Conservation (phyloP, 23 tunicate genomes). For the Botrylloides violaceus region DNA sequence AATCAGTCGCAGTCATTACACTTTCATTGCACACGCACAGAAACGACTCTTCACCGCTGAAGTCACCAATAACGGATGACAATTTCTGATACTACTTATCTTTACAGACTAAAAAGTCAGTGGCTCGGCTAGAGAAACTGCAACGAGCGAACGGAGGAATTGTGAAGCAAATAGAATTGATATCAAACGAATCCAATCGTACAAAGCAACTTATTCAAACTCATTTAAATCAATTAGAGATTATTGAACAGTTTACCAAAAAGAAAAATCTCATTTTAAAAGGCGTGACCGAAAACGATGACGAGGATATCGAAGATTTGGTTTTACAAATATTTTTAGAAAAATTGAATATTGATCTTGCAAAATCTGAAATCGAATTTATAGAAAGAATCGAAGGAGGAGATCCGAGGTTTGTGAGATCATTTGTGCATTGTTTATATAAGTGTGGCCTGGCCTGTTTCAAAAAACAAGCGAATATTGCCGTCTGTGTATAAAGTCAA, state of each 20-base stretch:
- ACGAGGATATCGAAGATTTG: background rate
- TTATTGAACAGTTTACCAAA: background rate
- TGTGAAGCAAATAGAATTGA: background rate
- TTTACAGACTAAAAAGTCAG: background rate
- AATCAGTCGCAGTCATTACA: too few relatives aligned
- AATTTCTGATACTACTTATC: too few relatives aligned
- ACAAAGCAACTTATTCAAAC: background rate
- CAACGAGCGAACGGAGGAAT: background rate
- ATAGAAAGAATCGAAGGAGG: background rate
- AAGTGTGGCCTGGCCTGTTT: too few relatives aligned
- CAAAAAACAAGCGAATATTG: too few relatives aligned
- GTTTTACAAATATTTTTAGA: background rate
- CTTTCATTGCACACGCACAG: too few relatives aligned
- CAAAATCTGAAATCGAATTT: background rate
- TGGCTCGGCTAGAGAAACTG: background rate
- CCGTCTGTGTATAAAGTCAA: too few relatives aligned
- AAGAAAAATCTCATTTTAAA: background rate
- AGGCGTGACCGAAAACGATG: background rate
- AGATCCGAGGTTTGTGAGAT: background rate
- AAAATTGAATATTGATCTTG: background rate
- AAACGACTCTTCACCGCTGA: too few relatives aligned
- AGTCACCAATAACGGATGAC: too few relatives aligned
- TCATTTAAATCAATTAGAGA: background rate
- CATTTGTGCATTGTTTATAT: background rate
- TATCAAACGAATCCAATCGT: background rate